A percentile compares a stretch with the other conserved stretches of the same genome.
Evolutionary conservation across 2,797 vertebrate species (phyloP).

Genomic region (Strix occidentalis): DNA sequence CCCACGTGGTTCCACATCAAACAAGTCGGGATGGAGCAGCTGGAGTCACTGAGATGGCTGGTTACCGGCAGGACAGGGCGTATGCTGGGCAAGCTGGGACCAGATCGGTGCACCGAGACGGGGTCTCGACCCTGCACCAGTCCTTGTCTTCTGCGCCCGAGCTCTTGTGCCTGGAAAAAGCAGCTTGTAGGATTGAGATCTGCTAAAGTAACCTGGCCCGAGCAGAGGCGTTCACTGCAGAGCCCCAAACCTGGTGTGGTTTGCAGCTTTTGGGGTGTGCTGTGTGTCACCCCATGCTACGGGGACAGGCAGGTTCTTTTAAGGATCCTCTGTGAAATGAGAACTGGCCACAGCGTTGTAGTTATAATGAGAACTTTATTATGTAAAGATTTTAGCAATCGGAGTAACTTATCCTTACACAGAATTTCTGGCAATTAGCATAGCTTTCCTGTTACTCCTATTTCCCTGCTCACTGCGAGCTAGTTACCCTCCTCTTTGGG

Average conservation of each 20-base stretch:
- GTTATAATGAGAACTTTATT: background rate
- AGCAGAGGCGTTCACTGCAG: background rate
- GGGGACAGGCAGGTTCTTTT: background rate
- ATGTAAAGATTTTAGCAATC: background rate
- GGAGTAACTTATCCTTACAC: background rate
- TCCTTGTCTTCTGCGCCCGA: background rate
- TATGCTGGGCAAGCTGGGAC: background rate
- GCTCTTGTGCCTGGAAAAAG: background rate
- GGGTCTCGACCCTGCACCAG: fast-evolving
- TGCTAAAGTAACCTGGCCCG: fast-evolving
- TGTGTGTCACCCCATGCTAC: fast-evolving
- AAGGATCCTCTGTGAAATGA: background rate
- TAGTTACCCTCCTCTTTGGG: background rate
- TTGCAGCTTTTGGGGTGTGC: background rate
- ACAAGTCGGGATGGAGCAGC: background rate
- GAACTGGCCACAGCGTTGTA: background rate
- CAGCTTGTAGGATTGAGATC: background rate
- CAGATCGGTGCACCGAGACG: fast-evolving
- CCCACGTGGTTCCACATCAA: background rate
- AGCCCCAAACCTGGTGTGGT: fast-evolving
- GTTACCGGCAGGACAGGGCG: background rate
- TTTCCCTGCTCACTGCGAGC: background rate
- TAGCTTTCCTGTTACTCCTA: background rate
- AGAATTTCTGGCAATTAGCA: background rate
- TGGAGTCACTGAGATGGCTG: background rate